Conservation (phyloP, 2,888 invertebrate species). For the Orthosia incerta region DNA sequence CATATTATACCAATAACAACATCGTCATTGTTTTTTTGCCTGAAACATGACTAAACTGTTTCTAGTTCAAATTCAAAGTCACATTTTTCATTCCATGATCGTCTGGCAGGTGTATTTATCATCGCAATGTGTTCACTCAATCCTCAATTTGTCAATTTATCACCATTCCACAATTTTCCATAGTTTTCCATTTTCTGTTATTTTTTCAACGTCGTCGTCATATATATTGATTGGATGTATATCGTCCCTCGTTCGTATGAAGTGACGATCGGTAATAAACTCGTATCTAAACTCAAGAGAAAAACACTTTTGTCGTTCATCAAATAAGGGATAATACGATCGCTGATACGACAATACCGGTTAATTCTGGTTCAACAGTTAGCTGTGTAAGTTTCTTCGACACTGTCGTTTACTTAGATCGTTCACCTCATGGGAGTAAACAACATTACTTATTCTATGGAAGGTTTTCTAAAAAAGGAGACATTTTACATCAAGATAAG, state of each 20-base stretch:
- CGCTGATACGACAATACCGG: slow-evolving; percentile 4
- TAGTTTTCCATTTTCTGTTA: not conserved
- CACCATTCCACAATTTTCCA: slow-evolving; percentile 8
- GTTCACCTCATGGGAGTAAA: not conserved
- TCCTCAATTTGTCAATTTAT: slow-evolving; percentile 28
- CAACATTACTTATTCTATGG: slow-evolving; percentile 8
- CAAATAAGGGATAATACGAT: slow-evolving; percentile 25
- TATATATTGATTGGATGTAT: slow-evolving; percentile 37
- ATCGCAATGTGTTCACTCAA: slow-evolving; percentile 13
- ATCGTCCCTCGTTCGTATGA: slow-evolving; percentile 13
- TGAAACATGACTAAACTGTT: slow-evolving; percentile 36
- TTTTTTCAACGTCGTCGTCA: slow-evolving; percentile 9
- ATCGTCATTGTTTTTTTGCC: slow-evolving; percentile 12
- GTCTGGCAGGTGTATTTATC: slow-evolving; percentile 30
- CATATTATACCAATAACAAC: slow-evolving; percentile 10
- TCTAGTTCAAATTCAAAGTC: slow-evolving; percentile 25
- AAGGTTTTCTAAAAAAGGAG: slow-evolving; percentile 12
- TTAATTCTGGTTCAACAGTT: slow-evolving; percentile 17
- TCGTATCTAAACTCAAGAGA: slow-evolving; percentile 34
- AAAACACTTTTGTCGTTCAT: slow-evolving; percentile 23
- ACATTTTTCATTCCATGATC: slow-evolving; percentile 8
- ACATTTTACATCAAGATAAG: slow-evolving; percentile 16
- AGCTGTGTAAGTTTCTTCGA: not conserved
- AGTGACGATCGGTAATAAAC: slow-evolving; percentile 32
- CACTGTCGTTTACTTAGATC: not conserved